Evolutionary conservation across 2,888 invertebrate species (phyloP).

Genomic region (Amorpha juglandis): DNA sequence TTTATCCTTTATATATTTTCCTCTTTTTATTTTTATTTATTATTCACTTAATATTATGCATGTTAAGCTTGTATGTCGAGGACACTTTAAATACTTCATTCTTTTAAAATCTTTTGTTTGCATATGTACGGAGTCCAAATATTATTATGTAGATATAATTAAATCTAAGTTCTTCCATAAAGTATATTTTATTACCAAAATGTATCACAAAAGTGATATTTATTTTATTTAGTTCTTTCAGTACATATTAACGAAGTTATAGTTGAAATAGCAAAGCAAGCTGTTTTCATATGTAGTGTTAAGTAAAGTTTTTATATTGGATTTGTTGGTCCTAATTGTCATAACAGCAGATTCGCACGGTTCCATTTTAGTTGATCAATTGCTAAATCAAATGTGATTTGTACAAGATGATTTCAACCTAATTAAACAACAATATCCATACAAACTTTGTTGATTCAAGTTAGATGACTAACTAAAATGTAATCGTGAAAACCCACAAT

Average conservation of each 20-base stretch:
- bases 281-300: not conserved
- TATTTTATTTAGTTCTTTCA: not conserved
- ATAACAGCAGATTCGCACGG: too few relatives aligned
- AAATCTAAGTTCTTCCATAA: slow-evolving; percentile 21
- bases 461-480: too few relatives aligned
- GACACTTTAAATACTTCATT: not conserved
- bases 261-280: not conserved
- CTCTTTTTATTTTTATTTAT: not conserved
- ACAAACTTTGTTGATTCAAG: too few relatives aligned
- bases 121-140: slow-evolving; percentile 7
- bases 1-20: not conserved
- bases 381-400: too few relatives aligned
- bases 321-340: too few relatives aligned
- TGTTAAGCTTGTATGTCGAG: not conserved
- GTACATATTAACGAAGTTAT: slow-evolving; percentile 27
- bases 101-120: not conserved
- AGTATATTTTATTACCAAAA: slow-evolving; percentile 22
- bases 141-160: not conserved
- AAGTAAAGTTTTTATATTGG: not conserved
- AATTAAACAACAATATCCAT: too few relatives aligned
- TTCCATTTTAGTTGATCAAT: too few relatives aligned
- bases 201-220: not conserved
- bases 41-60: not conserved
- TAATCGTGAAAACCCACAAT: too few relatives aligned
- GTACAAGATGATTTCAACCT: too few relatives aligned